Base-by-base conservation (phyloP, 2,888 invertebrate genomes). In the Drosophila subsilvestris region DNA sequence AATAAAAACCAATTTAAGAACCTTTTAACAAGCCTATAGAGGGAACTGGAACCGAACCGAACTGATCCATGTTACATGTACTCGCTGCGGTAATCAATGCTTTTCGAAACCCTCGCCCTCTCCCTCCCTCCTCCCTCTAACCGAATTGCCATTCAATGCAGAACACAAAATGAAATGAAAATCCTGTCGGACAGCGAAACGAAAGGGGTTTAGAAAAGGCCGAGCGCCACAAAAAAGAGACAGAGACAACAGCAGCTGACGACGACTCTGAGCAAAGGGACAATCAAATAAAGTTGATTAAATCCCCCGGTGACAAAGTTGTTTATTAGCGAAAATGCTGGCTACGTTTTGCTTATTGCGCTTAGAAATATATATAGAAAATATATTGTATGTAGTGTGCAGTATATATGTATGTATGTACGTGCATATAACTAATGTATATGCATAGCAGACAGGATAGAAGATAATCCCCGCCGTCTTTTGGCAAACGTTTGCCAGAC, bases 231-330 rank as follows among this genome's bases (percentile, higher is more conserved):
- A 22, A 25, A 22, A 25, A 37, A n/a, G 7, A n/a, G 37, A 7
- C 37, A 32, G 32, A 32, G 32, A 32, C 12, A 9, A 32, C 32
- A 5, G 12, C 29, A 32, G 32, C 12, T 1, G 12, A 2, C n/a
- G 25, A 25, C 25, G 50, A 48, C 55, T 43, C 45, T 47, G 55
- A 32, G 17, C 43, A 47, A 55, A 55, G 55, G 29, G 50, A 63
- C 71, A 71, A 65, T 70, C 63, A 60, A 69, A 78, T 73, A 70
- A 81, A 81, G 72, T 81, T 79, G 79, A 81, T 80, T 81, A 81
- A 76, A 74, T 76, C 72, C 62, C 37, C 66, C 54, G 60, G 58
- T 44, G 59, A 71, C 65, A 71, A 75, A 66, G 59, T 72, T 61
- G 60, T 73, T 73, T 73, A 72, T 72, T 74, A 56, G 63, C 56